Base-by-base conservation (phyloP, 1,140 invertebrate species). In the Panagrolaimus sp. region DNA sequence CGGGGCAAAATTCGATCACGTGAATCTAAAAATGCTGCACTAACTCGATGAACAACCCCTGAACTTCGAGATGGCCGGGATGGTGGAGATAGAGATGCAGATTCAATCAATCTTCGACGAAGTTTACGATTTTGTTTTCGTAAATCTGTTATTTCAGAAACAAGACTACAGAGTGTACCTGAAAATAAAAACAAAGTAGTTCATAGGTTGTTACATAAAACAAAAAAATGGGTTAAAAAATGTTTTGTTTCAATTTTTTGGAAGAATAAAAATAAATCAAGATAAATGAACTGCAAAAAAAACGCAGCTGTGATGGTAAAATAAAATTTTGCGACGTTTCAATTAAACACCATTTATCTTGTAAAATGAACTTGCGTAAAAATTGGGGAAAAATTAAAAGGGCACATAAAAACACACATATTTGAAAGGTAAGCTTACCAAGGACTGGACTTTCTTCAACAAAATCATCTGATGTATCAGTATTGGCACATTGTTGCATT, bases 81-180 rank as follows among this genome's bases (percentile, higher is more conserved):
- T 38, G 63, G 63, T 6, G 63, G 28, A 12, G 63, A 43, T 64
- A 43, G 14, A 12, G 63, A 43, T 38, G 63, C 28, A 10, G 63
- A 64, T 43, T 64, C 63, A 3, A 64, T 32, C 14, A 64, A 5
- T 17, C 63, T 32, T 8, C 63, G 63, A 43, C 63, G 28, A 24
- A 64, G 43, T 64, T 64, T 64, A 9, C 63, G 63, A 64, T 64
- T 64, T 64, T 64, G 28, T 64, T 64, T 64, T 38, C 63, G 28
- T 43, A 64, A 43, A 21, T 64, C 28, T 15, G 28, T 15, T 1
- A 64, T 64, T 43, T 64, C 63, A 28, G 28, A 32, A 32, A 64
- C 63, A 43, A 64, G 63, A 38, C 63, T 64, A 17, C 63, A 64
- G 10, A 64, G 28, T 12, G 63, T 64, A 28, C 63, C 63, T 64